Percentiles rank a stretch among this genome's conserved stretches.
phyloP scores from a whole-genome alignment of 2,113 vertebrate species.

The Chrysemys picta region DNA sequence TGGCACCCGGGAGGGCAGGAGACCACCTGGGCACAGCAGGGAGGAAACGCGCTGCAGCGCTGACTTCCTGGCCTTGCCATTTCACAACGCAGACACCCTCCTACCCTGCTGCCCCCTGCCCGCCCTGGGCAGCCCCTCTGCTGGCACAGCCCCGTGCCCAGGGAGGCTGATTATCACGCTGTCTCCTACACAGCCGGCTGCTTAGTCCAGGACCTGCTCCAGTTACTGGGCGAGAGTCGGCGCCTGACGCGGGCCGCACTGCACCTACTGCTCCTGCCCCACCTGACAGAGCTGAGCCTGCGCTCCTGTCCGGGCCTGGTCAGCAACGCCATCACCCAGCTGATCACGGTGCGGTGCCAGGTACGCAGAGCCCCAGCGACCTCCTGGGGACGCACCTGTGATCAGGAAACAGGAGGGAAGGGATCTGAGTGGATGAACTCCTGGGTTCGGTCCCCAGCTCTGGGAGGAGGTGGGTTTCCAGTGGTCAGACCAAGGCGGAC shows the following conservation, averaged over 20 bases:
- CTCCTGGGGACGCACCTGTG: not conserved
- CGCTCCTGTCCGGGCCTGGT: constrained; percentile 72
- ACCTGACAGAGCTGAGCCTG: constrained; percentile 82
- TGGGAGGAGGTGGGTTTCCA: not conserved
- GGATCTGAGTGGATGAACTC: not conserved
- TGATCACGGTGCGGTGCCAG: constrained; percentile 84
- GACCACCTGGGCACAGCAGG: not conserved
- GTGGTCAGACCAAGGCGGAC: not conserved
- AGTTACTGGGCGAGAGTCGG: constrained; percentile 74
- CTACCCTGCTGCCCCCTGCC: too few species aligned
- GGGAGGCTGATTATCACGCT: too few species aligned
- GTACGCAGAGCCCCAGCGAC: constrained; percentile 36
- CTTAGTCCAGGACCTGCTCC: constrained; percentile 82
- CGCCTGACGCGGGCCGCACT: constrained; percentile 81
- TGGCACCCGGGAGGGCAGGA: not conserved
- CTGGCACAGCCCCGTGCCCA: too few species aligned
- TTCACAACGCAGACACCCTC: too few species aligned
- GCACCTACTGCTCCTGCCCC: constrained; percentile 87
- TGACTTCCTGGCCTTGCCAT: too few species aligned
- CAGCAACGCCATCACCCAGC: constrained; percentile 76
- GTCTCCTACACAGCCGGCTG: not conserved
- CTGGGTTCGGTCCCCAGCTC: not conserved
- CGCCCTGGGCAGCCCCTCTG: not conserved
- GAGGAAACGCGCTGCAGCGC: not conserved
- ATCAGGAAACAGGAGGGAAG: not conserved